A percentile compares a stretch with the other conserved stretches of the same genome.
Conservation (phyloP, 2,888 invertebrate genomes). For the Papilio demoleus region DNA sequence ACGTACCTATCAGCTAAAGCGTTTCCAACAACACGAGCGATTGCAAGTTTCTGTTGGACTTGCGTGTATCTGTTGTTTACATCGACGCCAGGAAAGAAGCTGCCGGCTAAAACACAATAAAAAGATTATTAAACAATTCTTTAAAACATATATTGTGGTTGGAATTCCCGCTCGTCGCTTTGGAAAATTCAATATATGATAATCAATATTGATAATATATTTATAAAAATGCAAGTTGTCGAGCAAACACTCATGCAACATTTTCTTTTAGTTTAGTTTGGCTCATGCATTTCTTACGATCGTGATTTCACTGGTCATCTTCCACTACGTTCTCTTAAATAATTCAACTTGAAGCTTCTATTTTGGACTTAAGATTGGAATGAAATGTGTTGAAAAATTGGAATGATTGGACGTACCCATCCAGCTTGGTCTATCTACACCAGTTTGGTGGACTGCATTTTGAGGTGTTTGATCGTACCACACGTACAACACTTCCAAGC, state of each 20-base stretch:
- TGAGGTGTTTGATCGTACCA: conserved; percentile 73
- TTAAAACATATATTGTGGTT: too few species aligned
- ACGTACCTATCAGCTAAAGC: conserved; percentile 75
- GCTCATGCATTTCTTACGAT: not conserved
- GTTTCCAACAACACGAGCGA: conserved; percentile 62
- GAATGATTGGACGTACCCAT: conserved; percentile 33
- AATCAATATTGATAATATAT: not conserved
- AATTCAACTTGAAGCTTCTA: too few species aligned
- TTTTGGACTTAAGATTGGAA: not conserved
- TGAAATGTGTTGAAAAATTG: not conserved
- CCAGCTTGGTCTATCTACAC: conserved; percentile 56
- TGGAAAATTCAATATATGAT: not conserved
- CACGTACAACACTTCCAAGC: conserved; percentile 79
- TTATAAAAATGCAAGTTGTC: too few species aligned
- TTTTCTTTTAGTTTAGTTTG: not conserved
- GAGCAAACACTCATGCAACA: too few species aligned
- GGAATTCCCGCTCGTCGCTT: not conserved
- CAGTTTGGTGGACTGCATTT: conserved; percentile 75
- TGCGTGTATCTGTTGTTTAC: conserved; percentile 72
- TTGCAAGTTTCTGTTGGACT: conserved; percentile 60
- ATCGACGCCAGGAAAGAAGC: conserved; percentile 74
- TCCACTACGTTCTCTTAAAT: not conserved
- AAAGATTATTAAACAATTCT: not conserved
- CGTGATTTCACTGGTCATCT: not conserved
- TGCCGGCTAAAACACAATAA: conserved; percentile 61